These are phyloP conservation scores for Gallinago stenura DNA, from an alignment of 2,797 vertebrate species.

Conservation along the genomic window DNA sequence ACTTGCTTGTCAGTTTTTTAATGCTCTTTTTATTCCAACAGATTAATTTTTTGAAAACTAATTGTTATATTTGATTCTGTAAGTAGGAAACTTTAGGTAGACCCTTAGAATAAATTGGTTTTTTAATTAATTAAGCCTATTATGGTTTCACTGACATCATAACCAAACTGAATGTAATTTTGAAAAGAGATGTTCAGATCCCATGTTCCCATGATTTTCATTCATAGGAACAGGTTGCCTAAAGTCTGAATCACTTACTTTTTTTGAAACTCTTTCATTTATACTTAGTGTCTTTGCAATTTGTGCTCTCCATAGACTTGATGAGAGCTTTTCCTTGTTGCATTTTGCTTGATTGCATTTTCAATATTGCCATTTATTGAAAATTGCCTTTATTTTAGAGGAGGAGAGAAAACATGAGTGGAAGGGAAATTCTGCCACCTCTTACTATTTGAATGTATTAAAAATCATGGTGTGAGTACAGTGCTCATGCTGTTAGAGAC, in stretches of 20 bases:
- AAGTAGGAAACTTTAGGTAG: background rate
- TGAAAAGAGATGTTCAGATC: background rate
- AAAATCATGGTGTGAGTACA: background rate
- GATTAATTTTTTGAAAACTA: background rate
- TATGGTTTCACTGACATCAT: background rate
- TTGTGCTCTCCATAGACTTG: fast-evolving
- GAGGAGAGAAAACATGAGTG: background rate
- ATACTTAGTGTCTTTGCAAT: background rate
- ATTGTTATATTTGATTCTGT: background rate
- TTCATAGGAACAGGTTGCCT: background rate
- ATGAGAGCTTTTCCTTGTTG: background rate
- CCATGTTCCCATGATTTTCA: background rate
- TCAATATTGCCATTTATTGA: background rate
- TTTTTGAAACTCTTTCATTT: background rate
- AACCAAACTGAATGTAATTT: background rate
- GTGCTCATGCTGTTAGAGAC: background rate
- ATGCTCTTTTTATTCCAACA: background rate
- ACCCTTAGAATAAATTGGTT: background rate
- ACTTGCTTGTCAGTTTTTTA: background rate
- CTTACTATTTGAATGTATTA: background rate
- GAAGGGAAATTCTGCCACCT: background rate
- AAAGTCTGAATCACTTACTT: background rate
- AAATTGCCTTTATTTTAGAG: background rate
- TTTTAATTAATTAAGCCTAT: background rate
- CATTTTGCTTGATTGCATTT: background rate